Evolutionary conservation across 1,140 invertebrate genomes (phyloP), one percentile per base, ranked within the genome.

Genomic region (Leptinotarsa lineolata): DNA sequence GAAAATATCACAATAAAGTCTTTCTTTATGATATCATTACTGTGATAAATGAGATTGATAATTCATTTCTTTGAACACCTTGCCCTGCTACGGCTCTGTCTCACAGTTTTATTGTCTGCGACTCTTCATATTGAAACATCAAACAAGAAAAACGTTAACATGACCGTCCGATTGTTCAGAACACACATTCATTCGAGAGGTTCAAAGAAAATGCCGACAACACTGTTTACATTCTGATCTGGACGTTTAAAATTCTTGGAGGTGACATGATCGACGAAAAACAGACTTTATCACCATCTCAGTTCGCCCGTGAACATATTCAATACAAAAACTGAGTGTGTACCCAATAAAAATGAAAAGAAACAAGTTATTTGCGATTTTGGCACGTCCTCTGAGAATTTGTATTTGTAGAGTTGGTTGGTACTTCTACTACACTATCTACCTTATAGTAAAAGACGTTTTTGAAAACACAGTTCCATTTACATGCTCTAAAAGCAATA

Each of bases 211-310:
- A 66, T 39, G 64, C 39, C 64, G 61, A 64, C 61, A 18, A 64
- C 61, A 64, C n/a, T 64, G 24, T 64, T 64, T 64, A 64, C 61
- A 64, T 64, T 64, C 61, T 64, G 61, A 64, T 64, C 61, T 64
- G 64, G 64, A 66, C 64, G 64, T 66, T 66, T 66, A 66, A 66
- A 66, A 66, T 66, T 66, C 64, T 66, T 44, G 22, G 30, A 66
- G 39, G 22, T 66, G 48, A 54, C 48, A 13, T 6, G 48, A 54
- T 54, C 13, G 48, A 54, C 48, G 48, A 54, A 54, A 54, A 54
- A 54, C 15, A 54, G 48, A 54, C 12, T 15, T 54, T 54, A 54
- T 54, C 48, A 54, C 48, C 48, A 16, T n/a, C n/a, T 16, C n/a
- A n/a, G 16, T 13, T 15, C 16, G 4, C 15, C 48, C 15, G n/a